phyloP scores from a whole-genome alignment of 2,797 vertebrate species.

The Microchirus variegatus region DNA sequence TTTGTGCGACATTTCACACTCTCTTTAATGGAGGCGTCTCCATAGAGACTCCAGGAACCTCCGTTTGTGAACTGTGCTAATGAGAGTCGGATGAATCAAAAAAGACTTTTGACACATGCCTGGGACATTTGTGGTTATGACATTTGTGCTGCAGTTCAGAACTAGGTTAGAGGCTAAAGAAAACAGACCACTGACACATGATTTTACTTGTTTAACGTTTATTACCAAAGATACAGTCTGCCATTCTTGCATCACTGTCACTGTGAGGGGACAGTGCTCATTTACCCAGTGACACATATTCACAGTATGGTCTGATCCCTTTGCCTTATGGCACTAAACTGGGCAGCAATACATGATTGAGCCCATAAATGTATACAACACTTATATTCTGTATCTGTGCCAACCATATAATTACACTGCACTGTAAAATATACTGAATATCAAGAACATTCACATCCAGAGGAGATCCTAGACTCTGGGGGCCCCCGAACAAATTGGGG shows the following conservation, averaged over 20 bases:
- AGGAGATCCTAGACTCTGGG: too few relatives aligned
- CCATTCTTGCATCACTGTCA: conserved; percentile 21
- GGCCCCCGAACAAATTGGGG: too few relatives aligned
- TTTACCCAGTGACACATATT: conserved; percentile 24
- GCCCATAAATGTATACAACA: background rate
- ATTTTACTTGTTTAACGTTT: background rate
- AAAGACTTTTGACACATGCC: conserved; percentile 27
- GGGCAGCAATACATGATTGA: conserved; percentile 17
- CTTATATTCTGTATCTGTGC: too few relatives aligned
- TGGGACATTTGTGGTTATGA: conserved; percentile 15
- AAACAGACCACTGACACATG: background rate
- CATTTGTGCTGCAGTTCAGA: background rate
- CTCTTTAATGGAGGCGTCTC: conserved; percentile 42
- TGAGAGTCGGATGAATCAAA: conserved; percentile 11
- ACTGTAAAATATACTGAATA: too few relatives aligned
- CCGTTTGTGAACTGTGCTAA: conserved; percentile 12
- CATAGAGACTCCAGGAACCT: conserved; percentile 18
- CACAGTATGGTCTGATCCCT: conserved; percentile 5
- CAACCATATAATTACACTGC: too few relatives aligned
- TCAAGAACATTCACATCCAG: too few relatives aligned
- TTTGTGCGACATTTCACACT: conserved; percentile 56
- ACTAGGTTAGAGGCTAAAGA: background rate
- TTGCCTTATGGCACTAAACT: conserved; percentile 24
- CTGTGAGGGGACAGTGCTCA: conserved; percentile 52
- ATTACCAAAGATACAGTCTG: background rate